Conservation (phyloP, 2,888 invertebrate species). For the Cylindroiulus punctatus region DNA sequence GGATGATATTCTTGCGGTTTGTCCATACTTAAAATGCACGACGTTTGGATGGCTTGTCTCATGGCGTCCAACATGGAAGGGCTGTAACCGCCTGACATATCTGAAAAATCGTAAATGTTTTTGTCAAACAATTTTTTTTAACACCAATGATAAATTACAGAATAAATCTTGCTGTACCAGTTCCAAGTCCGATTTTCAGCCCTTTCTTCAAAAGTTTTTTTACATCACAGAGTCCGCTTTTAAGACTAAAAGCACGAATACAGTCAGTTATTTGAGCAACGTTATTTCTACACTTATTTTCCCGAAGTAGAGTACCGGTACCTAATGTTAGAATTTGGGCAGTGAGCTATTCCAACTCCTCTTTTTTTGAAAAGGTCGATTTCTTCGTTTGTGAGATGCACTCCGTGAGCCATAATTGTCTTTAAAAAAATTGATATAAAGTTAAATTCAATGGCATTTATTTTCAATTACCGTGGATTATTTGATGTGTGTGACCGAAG, state of each 20-base stretch:
- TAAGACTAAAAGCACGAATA: slow-evolving; percentile 71
- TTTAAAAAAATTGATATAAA: slow-evolving; percentile 64
- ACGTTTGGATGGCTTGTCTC: slow-evolving; percentile 77
- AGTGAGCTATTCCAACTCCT: slow-evolving; percentile 81
- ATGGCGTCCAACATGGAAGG: slow-evolving; percentile 81
- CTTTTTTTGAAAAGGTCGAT: slow-evolving; percentile 72
- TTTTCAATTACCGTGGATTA: too few relatives aligned
- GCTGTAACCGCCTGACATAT: slow-evolving; percentile 84
- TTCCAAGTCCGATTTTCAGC: slow-evolving; percentile 84
- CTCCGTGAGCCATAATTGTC: slow-evolving; percentile 85
- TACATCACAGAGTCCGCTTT: slow-evolving; percentile 84
- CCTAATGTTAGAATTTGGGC: slow-evolving; percentile 75
- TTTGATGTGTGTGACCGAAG: too few relatives aligned
- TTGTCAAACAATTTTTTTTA: neutral
- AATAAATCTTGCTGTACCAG: slow-evolving; percentile 71
- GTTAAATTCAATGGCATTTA: too few relatives aligned
- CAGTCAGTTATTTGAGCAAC: neutral
- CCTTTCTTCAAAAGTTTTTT: slow-evolving; percentile 73
- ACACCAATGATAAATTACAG: too few relatives aligned
- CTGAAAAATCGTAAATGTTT: slow-evolving; percentile 68
- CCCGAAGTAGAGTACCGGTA: neutral
- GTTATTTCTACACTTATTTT: neutral
- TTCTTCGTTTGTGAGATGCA: slow-evolving; percentile 79
- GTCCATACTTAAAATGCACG: slow-evolving; percentile 71
- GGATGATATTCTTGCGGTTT: slow-evolving; percentile 67